Evolutionary conservation across 2,797 vertebrate species (phyloP).

Genomic region (Sphenodon punctatus): DNA sequence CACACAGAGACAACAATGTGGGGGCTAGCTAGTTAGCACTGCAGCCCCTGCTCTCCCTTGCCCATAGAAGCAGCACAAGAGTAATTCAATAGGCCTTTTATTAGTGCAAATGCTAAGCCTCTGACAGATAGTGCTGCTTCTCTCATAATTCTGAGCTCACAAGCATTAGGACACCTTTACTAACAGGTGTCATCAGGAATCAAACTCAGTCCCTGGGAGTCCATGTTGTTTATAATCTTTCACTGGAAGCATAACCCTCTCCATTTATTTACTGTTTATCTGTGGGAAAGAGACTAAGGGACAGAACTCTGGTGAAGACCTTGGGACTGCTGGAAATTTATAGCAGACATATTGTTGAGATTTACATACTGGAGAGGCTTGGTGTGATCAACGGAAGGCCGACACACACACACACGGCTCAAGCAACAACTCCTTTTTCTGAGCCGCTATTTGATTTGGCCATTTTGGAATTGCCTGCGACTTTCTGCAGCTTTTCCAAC

Average conservation of each 20-base stretch:
- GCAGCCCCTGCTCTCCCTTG: no score
- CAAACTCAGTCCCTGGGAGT: conserved; percentile 31
- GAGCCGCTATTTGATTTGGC: no score
- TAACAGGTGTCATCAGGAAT: conserved; percentile 52
- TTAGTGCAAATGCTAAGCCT: no score
- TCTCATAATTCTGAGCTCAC: background rate
- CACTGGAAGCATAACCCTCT: conserved; percentile 45
- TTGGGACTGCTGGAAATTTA: conserved; percentile 33
- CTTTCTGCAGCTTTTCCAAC: no score
- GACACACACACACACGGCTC: no score
- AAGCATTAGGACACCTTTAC: background rate
- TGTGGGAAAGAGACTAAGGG: conserved; percentile 36
- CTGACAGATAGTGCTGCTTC: no score
- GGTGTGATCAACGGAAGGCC: background rate
- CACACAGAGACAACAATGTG: no score
- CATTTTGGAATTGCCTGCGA: no score
- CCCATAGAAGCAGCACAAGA: no score
- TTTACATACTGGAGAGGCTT: background rate
- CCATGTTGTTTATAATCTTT: conserved; percentile 37
- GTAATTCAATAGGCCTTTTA: no score
- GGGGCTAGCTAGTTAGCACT: no score
- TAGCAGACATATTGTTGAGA: background rate
- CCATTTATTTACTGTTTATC: conserved; percentile 36
- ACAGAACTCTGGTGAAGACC: conserved; percentile 21
- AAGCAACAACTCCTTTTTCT: no score